phyloP scores from a whole-genome alignment of 2,888 invertebrate species.

The Macrosoma leucophasiata region DNA sequence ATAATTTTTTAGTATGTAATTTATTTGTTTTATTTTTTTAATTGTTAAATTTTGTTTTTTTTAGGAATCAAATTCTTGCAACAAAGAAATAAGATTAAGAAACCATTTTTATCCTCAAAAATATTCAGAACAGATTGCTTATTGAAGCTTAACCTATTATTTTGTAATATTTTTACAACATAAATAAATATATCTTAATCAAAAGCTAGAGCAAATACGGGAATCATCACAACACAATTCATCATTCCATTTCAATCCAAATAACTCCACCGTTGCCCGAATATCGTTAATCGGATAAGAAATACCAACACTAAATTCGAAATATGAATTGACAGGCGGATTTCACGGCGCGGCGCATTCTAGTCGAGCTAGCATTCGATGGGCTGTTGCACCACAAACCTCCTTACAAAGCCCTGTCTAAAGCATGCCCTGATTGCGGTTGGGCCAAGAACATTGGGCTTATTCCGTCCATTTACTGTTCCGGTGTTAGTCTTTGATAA shows the following conservation, averaged over 20 bases:
- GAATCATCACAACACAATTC: no score
- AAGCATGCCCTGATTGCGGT: conserved; percentile 35
- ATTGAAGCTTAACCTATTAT: no score
- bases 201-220: conserved; percentile 17
- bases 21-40: no score
- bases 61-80: no score
- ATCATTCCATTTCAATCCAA: conserved; percentile 8
- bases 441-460: conserved; percentile 34
- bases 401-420: conserved; percentile 35
- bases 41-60: no score
- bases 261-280: conserved; percentile 1
- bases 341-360: conserved; percentile 28
- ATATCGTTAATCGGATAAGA: conserved; percentile 20
- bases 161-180: no score
- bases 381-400: conserved; percentile 34
- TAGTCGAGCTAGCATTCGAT: conserved; percentile 26
- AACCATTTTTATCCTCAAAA: no score
- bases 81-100: no score
- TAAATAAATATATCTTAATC: no score
- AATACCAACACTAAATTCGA: conserved; percentile 22
- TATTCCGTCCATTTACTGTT: conserved; percentile 34
- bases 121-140: no score
- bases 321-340: conserved; percentile 29
- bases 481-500: no score
- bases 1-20: no score